These are phyloP conservation scores for Tarsius wallacei DNA, from an alignment of 2,797 vertebrate species.

Conservation along the genomic window DNA sequence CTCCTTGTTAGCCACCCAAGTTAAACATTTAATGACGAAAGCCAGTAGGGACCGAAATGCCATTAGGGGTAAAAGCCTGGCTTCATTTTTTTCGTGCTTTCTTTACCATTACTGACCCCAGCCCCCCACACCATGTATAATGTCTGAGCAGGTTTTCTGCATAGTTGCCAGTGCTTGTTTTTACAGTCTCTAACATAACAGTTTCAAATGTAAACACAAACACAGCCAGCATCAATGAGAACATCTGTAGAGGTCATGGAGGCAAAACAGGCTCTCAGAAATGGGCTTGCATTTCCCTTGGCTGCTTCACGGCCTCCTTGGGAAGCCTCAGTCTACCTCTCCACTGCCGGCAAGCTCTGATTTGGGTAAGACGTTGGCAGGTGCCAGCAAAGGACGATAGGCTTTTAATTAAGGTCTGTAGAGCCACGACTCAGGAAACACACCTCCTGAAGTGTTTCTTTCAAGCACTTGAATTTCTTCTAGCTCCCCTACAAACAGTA, in stretches of 20 bases:
- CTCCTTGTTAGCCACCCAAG: constrained; percentile 49
- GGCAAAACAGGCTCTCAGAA: constrained; percentile 47
- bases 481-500: constrained; percentile 26
- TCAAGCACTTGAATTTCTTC: constrained; percentile 50
- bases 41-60: background rate
- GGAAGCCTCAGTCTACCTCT: background rate
- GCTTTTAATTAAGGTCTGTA: constrained; percentile 66
- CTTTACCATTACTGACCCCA: background rate
- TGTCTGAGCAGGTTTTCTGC: constrained; percentile 55
- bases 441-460: constrained; percentile 33
- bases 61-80: constrained; percentile 7
- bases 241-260: background rate
- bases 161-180: constrained; percentile 68
- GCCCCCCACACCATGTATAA: background rate
- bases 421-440: background rate
- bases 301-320: background rate
- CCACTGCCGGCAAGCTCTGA: constrained; percentile 8
- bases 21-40: constrained; percentile 54
- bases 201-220: constrained; percentile 62
- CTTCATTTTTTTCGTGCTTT: background rate
- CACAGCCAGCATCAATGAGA: constrained; percentile 3
- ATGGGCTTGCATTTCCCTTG: constrained; percentile 11
- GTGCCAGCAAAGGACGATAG: constrained; percentile 64
- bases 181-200: constrained; percentile 53
- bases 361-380: constrained; percentile 37